Evolutionary conservation across 2,113 vertebrate species (phyloP), one percentile per base, ranked within the genome.

Genomic region (Gasterosteus aculeatus): DNA sequence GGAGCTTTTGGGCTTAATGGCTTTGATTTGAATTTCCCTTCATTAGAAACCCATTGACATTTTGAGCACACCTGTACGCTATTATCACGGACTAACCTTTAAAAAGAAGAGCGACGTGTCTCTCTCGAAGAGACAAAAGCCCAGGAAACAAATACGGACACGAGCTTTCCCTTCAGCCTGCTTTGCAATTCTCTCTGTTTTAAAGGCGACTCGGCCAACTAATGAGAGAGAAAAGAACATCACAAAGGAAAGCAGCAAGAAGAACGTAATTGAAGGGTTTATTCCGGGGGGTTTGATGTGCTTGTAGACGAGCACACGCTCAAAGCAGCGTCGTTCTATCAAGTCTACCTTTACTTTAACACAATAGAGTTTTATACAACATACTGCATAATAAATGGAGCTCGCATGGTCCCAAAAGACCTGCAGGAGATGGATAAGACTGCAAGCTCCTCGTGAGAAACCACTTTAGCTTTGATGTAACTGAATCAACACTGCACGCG

Each of bases 31-130:
- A 89, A 86, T 84, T 84, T 73, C 68, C 64, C 81, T 89, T 93
- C 75, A 88, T 91, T 90, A 87, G 74, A 73, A 87, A 51, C 68
- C 68, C 87, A 60, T 64, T 93, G 91, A 92, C 91, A 92, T 92
- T 91, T 91, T 14, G 70, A 82, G 73, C 71, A 74, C 71, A 83
- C 70, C 61, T 77, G 69, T 87, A 44, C 54, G 35, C 71, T 38
- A 15, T 65, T 75, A 78, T 77, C 68, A 54, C 62, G 7, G 77
- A 29, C 56, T 77, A 78, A 86, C 84, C 83, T 91, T 87, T 87
- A 65, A 75, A 71, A 83, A 86, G 77, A 74, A 77, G 63, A 83
- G 69, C 54, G 56, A 79, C 82, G 80, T 56, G 18, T 75, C 66
- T 79, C 47, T 84, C 51, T 29, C 26, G 49, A 73, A 49, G 56